Evolutionary conservation across 23 tunicate genomes (phyloP), one percentile per base, ranked within the genome.

Genomic region (Ciona savignyi): DNA sequence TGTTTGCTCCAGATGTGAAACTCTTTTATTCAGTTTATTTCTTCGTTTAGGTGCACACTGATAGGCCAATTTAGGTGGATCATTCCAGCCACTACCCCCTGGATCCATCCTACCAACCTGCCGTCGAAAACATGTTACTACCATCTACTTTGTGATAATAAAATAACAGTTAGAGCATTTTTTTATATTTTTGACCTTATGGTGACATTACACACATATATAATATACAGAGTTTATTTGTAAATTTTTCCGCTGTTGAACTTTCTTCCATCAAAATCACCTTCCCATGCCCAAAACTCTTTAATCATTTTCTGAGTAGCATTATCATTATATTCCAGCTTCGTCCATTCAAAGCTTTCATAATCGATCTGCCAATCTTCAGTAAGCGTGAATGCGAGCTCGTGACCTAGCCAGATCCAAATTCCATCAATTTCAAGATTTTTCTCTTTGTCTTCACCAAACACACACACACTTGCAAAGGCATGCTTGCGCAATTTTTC

Each of bases 391-490:
- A 94, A 94, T 19, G 90, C 95, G 67, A 94, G 82, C 25, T 83
- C 83, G 4, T 94, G 82, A 2, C 99, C 95, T 29, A 85, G 66
- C 99, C 99, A 94, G 67, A 87, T 63, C 99, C 99, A 94, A 3
- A 94, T 9, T 28, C 96, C 86, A 25, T 79, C 80, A 1, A 94
- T 83, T 20, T 66, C 65, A 26, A 76, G 73, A 4, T 84, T 62
- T 27, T 66, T 56, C 22, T 24, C 56, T 6, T 64, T 70, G 23
- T 51, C 67, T 22, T 71, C 70, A 11, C 62, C 70, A 23, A 75
- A 23, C 27, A 81, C 33, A 3, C 60, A 30, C 2, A 88, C 25
- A 23, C 34, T 27, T 22, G 71, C 90, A 65, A 84, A 80, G 72
- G 82, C 83, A 80, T 87, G 73, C 60, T 94, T 94, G 9, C 82